phyloP scores from a whole-genome alignment of 2,797 vertebrate genomes.

The Hoplostethus mediterraneus region DNA sequence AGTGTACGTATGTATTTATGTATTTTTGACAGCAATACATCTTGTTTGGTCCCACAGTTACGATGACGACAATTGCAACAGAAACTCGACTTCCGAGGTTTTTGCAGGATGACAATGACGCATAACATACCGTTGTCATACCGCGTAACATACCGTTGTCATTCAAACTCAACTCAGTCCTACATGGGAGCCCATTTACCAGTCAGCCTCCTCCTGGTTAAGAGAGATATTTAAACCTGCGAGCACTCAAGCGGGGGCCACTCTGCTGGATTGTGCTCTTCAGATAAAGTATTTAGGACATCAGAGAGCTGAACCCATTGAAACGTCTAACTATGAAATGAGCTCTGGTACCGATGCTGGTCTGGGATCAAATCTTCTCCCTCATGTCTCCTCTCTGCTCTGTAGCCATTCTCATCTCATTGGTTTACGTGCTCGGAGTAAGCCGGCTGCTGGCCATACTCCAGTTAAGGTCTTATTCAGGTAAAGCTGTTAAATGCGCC shows the following conservation, averaged over 20 bases:
- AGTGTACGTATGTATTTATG: too few species aligned
- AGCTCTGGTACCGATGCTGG: conserved; percentile 49
- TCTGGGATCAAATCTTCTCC: conserved; percentile 51
- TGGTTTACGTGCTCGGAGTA: conserved; percentile 58
- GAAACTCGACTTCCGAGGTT: neutral
- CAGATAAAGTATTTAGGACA: conserved; percentile 71
- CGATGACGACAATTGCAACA: neutral
- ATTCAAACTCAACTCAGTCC: too few species aligned
- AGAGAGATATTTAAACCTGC: conserved; percentile 38
- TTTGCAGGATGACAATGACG: too few species aligned
- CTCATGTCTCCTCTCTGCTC: conserved; percentile 45
- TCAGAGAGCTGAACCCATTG: conserved; percentile 54
- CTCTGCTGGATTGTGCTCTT: conserved; percentile 45
- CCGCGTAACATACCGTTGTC: too few species aligned
- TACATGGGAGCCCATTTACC: too few species aligned
- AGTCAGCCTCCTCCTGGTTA: conserved; percentile 22
- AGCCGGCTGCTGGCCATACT: conserved; percentile 68
- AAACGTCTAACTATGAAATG: conserved; percentile 59
- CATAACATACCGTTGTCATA: too few species aligned
- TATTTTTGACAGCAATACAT: too few species aligned
- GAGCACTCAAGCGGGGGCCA: conserved; percentile 18
- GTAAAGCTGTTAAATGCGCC: conserved; percentile 75
- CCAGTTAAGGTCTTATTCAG: conserved; percentile 67
- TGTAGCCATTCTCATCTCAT: conserved; percentile 56
- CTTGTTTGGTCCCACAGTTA: neutral